Percentiles rank a stretch among this genome's conserved stretches.
Evolutionary conservation across 2,113 vertebrate genomes (phyloP).

Genomic region (Apodemus speciosus): DNA sequence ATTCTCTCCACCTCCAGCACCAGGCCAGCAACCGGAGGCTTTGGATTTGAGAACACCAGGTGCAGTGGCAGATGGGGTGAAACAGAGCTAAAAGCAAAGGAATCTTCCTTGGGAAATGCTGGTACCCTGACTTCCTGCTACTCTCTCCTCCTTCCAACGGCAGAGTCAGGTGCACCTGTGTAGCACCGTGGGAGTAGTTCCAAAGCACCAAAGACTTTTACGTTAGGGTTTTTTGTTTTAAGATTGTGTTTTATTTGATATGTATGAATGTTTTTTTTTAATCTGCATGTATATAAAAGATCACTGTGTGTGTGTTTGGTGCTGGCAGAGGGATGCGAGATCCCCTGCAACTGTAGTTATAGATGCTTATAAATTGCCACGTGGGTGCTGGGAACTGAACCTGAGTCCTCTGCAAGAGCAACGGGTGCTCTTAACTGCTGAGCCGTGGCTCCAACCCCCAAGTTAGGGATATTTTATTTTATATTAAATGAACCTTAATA

Average conservation of each 20-base stretch:
- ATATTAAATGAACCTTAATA: constrained; percentile 11
- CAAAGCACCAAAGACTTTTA: constrained; percentile 2
- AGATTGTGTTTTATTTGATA: neutral
- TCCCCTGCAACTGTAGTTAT: neutral
- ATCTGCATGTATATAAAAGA: neutral
- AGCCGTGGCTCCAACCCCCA: neutral
- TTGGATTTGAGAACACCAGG: constrained; percentile 9
- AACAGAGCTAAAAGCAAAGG: constrained; percentile 41
- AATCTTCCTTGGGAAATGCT: constrained; percentile 33
- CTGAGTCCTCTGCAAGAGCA: neutral
- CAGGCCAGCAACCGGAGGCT: constrained; percentile 1
- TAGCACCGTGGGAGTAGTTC: neutral
- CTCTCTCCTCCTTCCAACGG: neutral
- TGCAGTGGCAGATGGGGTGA: constrained; percentile 14
- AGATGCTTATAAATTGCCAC: neutral
- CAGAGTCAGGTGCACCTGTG: constrained; percentile 28
- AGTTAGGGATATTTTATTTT: constrained; percentile 12
- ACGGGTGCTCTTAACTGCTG: neutral
- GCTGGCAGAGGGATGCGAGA: neutral
- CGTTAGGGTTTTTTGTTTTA: neutral
- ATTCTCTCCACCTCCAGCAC: neutral
- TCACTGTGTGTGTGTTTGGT: neutral
- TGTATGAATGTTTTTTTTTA: neutral
- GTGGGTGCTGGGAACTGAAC: neutral
- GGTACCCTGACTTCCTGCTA: neutral